These are phyloP conservation scores for Blera fallax DNA, from an alignment of 2,888 invertebrate species.

Conservation along the genomic window DNA sequence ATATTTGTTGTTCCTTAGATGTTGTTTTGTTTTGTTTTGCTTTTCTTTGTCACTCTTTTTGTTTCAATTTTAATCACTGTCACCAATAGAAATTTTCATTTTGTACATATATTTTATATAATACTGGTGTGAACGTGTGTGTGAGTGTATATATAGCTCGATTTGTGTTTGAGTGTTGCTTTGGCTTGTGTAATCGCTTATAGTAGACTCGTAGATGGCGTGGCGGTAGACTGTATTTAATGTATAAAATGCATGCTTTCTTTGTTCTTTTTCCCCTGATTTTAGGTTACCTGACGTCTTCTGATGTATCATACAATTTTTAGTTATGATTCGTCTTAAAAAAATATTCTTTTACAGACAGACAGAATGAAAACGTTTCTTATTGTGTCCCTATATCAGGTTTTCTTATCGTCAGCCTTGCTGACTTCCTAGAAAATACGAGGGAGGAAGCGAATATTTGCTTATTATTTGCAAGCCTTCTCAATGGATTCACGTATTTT, in stretches of 20 bases:
- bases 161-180: slow-evolving; percentile 15
- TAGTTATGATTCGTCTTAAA: not conserved
- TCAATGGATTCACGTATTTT: too few species aligned
- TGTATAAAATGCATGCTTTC: slow-evolving; percentile 9
- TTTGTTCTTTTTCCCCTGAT: not conserved
- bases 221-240: slow-evolving; percentile 29
- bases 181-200: slow-evolving; percentile 25
- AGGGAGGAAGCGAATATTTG: too few species aligned
- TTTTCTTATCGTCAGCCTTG: too few species aligned
- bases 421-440: too few species aligned
- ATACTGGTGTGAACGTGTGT: slow-evolving; percentile 44
- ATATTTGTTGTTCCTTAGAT: slow-evolving; percentile 73
- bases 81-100: slow-evolving; percentile 2
- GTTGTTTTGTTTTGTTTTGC: slow-evolving; percentile 60
- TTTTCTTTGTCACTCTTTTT: slow-evolving; percentile 42
- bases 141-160: slow-evolving; percentile 25
- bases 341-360: too few species aligned
- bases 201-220: slow-evolving; percentile 1
- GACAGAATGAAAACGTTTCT: too few species aligned
- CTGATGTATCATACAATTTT: not conserved
- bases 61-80: slow-evolving; percentile 38
- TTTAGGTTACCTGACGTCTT: not conserved
- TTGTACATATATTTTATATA: not conserved
- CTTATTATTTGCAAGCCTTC: too few species aligned
- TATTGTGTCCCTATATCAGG: too few species aligned